Conservation (phyloP, 2,113 vertebrate genomes). For the Xiphorhynchus elegans region DNA sequence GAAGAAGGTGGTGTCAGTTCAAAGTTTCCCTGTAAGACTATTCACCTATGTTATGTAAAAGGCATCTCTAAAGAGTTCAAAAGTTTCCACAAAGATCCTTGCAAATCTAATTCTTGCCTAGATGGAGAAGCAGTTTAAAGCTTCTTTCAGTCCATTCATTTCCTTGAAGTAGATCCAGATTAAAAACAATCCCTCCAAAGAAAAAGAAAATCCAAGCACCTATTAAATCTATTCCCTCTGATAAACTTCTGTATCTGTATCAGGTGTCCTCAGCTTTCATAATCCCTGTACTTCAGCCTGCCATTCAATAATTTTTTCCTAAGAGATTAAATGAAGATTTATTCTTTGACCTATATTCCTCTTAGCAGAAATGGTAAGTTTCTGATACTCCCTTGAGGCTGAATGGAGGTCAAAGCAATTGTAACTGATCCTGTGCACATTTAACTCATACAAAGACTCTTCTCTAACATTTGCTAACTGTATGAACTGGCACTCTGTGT, state of each 20-base stretch:
- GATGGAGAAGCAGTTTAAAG: slow-evolving; percentile 9
- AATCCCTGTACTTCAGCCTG: background rate
- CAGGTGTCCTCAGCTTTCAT: background rate
- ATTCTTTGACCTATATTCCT: background rate
- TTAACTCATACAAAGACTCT: background rate
- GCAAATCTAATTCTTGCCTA: background rate
- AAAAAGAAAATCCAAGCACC: background rate
- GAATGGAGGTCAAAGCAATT: background rate
- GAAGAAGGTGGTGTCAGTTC: background rate
- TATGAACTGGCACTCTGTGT: background rate
- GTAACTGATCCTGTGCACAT: background rate
- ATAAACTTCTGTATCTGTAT: background rate
- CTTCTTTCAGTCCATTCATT: slow-evolving; percentile 29
- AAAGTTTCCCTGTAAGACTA: background rate
- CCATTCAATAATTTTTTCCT: background rate
- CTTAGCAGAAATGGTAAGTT: background rate
- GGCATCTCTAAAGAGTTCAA: background rate
- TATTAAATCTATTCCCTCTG: background rate
- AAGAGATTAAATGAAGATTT: background rate
- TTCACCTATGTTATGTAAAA: background rate
- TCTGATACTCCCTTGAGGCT: background rate
- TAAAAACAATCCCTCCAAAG: slow-evolving; percentile 21
- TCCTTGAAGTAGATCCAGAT: slow-evolving; percentile 32
- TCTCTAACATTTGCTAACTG: background rate
- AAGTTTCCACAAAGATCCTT: background rate